phyloP scores from a whole-genome alignment of 2,888 invertebrate genomes.

The Drosophila atripex region DNA sequence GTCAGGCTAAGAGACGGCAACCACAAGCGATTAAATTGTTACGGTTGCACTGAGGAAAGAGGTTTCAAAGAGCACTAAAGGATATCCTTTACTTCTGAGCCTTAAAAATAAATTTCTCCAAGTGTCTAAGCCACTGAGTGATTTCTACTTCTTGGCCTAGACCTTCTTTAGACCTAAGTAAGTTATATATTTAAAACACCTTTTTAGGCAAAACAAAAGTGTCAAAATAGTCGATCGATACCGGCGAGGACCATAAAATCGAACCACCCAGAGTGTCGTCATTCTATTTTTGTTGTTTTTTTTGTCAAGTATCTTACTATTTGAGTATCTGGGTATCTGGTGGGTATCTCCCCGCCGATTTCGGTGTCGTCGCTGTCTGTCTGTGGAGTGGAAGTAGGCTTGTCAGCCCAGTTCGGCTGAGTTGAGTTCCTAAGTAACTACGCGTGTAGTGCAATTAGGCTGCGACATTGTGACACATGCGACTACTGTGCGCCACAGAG shows the following conservation, averaged over 20 bases:
- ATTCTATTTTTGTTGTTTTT: conserved; percentile 8
- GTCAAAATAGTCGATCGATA: conserved; percentile 73
- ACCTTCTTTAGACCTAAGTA: conserved; percentile 41
- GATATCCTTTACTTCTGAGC: not conserved
- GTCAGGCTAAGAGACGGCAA: conserved; percentile 19
- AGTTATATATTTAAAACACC: conserved; percentile 77
- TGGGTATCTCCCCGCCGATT: conserved; percentile 1
- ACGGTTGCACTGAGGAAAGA: conserved; percentile 41
- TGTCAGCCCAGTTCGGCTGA: conserved; percentile 46
- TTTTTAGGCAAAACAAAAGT: conserved; percentile 77
- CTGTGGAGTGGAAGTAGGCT: conserved; percentile 37
- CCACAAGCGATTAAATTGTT: conserved; percentile 71
- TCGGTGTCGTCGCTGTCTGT: conserved; percentile 3
- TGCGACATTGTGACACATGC: conserved; percentile 63
- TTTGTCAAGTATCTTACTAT: conserved; percentile 12
- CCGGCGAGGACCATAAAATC: conserved; percentile 41
- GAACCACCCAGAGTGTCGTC: conserved; percentile 52
- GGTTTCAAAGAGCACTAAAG: not conserved
- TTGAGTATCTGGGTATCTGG: conserved; percentile 20
- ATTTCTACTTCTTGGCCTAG: conserved; percentile 16
- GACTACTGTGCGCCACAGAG: conserved; percentile 66
- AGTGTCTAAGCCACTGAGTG: conserved; percentile 6
- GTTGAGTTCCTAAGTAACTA: conserved; percentile 61
- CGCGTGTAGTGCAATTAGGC: conserved; percentile 74
- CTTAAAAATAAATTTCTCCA: conserved; percentile 22